Evolutionary conservation across 2,113 vertebrate genomes (phyloP).

Genomic region (Alligator mississippiensis): DNA sequence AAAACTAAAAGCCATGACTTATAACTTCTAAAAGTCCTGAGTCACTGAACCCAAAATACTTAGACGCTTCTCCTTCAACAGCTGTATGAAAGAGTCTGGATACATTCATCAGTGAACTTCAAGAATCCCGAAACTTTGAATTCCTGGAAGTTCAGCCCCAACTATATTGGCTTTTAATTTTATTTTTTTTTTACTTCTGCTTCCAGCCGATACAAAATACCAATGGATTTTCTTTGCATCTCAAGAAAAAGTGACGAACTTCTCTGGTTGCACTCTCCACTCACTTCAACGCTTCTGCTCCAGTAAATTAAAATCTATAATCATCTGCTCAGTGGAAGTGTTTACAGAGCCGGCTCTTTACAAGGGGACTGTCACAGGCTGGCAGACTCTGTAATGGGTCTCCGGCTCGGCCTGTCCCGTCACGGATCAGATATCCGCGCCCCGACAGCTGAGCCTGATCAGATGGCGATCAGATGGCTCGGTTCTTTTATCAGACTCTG

Average conservation of each 20-base stretch:
- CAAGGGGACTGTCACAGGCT: background rate
- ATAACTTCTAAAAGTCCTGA: too few species aligned
- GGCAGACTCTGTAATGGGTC: background rate
- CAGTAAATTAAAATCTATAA: constrained; percentile 8
- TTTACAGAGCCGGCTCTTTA: background rate
- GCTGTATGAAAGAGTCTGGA: background rate
- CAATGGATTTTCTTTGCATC: background rate
- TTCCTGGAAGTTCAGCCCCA: background rate
- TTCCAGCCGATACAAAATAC: background rate
- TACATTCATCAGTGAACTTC: background rate
- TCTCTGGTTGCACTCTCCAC: background rate
- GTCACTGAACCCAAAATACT: too few species aligned
- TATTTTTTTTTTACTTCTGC: background rate
- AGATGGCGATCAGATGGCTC: background rate
- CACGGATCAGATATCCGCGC: background rate
- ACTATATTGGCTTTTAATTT: background rate
- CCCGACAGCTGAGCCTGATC: background rate
- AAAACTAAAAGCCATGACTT: too few species aligned
- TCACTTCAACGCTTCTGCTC: constrained; percentile 26
- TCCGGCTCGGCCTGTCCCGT: background rate
- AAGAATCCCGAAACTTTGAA: background rate
- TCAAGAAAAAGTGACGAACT: background rate
- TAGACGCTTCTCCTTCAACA: too few species aligned
- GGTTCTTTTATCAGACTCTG: background rate
- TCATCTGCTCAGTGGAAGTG: constrained; percentile 7